These are phyloP conservation scores for Lagocephalus sceleratus DNA, from an alignment of 2,797 vertebrate genomes.

Conservation along the genomic window DNA sequence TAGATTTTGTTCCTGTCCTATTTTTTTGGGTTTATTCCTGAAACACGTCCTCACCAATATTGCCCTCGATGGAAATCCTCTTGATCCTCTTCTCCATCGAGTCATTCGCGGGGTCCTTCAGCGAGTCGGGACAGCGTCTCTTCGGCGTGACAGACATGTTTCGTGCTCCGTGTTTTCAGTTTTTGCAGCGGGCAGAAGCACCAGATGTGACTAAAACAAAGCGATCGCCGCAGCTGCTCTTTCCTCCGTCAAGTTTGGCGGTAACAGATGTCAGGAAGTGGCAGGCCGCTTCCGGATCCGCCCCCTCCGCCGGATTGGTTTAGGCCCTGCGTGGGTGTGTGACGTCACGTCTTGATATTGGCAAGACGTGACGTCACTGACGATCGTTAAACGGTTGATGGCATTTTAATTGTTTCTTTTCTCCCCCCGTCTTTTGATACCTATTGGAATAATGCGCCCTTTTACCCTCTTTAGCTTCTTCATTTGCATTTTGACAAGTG, in stretches of 20 bases:
- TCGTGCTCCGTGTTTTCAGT: too few relatives aligned
- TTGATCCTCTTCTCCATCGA: slow-evolving; percentile 69
- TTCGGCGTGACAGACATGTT: slow-evolving; percentile 81
- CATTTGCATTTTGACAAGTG: too few relatives aligned
- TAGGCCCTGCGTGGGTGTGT: too few relatives aligned
- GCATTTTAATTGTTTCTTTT: too few relatives aligned
- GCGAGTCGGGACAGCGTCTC: slow-evolving; percentile 64
- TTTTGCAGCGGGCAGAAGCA: too few relatives aligned
- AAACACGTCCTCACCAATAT: slow-evolving; percentile 82
- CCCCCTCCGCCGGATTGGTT: background rate
- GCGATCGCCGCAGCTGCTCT: slow-evolving; percentile 2
- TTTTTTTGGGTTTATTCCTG: background rate
- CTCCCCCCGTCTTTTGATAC: too few relatives aligned
- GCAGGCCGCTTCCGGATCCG: background rate
- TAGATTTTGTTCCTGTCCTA: background rate
- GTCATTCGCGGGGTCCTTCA: slow-evolving; percentile 41
- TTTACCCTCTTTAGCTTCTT: too few relatives aligned
- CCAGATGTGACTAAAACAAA: rapidly evolving
- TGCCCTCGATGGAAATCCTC: slow-evolving; percentile 88
- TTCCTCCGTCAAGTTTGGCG: slow-evolving; percentile 48
- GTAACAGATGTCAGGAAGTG: slow-evolving; percentile 19
- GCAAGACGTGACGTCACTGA: too few relatives aligned
- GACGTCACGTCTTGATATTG: too few relatives aligned
- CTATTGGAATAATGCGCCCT: too few relatives aligned
- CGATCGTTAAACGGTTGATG: too few relatives aligned